phyloP scores from a whole-genome alignment of 2,113 vertebrate species.

The Artemisiospiza belli region DNA sequence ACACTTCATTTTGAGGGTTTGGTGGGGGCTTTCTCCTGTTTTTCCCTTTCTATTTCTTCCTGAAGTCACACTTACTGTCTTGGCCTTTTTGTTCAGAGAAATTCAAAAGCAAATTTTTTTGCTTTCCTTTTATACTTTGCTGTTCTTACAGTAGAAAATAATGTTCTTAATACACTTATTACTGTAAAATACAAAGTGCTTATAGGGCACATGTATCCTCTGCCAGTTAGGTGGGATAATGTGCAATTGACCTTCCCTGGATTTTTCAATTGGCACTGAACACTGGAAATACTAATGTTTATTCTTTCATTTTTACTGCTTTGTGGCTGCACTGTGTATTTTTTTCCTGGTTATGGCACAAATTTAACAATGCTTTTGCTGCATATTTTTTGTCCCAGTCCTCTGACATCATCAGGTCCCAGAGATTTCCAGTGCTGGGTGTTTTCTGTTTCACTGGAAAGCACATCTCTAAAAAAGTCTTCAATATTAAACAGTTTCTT shows the following conservation, averaged over 20 bases:
- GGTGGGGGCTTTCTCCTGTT: fast-evolving
- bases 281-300: not conserved
- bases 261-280: not conserved
- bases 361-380: not conserved
- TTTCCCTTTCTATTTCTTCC: not conserved
- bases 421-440: not conserved
- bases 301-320: not conserved
- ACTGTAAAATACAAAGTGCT: not conserved
- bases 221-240: not conserved
- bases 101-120: not conserved
- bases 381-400: fast-evolving
- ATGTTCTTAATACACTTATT: not conserved
- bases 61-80: not conserved
- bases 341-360: not conserved
- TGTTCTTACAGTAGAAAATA: not conserved
- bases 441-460: not conserved
- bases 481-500: not conserved
- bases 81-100: not conserved
- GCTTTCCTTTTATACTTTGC: not conserved
- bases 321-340: not conserved
- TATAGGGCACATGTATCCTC: not conserved
- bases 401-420: not conserved
- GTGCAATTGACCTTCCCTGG: not conserved
- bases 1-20: not conserved
- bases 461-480: not conserved